phyloP scores from a whole-genome alignment of 2,113 vertebrate genomes.

The Rhinolophus ferrumequinum region DNA sequence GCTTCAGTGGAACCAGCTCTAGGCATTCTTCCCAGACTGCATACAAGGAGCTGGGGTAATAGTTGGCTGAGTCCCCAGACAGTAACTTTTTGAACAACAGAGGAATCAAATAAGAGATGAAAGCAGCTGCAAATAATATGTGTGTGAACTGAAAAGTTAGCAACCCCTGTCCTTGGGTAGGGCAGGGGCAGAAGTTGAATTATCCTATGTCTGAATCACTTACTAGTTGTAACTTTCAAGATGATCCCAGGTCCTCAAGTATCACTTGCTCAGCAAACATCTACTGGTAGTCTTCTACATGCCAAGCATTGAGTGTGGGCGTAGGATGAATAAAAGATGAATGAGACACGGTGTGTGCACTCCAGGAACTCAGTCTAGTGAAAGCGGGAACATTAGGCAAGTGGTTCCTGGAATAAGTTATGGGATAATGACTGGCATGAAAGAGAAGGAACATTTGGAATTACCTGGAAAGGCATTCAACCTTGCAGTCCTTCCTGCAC shows the following conservation, averaged over 20 bases:
- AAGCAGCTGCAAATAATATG: neutral
- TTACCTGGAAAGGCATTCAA: conserved; percentile 51
- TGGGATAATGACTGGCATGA: conserved; percentile 63
- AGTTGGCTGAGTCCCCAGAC: neutral
- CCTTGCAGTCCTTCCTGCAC: neutral
- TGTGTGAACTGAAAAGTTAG: neutral
- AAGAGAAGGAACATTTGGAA: conserved; percentile 69
- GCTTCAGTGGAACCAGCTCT: neutral
- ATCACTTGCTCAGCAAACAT: neutral
- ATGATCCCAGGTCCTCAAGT: neutral
- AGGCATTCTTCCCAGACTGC: neutral
- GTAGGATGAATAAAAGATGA: neutral
- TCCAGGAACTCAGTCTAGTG: conserved; percentile 62
- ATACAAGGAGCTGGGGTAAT: neutral
- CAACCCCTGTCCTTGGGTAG: neutral
- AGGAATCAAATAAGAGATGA: neutral
- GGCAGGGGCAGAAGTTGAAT: neutral
- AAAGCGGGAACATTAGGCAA: conserved; percentile 66
- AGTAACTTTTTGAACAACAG: neutral
- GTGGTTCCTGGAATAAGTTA: conserved; percentile 75
- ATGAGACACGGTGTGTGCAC: conserved; percentile 59
- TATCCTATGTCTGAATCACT: neutral
- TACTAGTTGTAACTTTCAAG: neutral
- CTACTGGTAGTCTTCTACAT: neutral
- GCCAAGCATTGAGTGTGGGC: neutral